Base-by-base conservation (phyloP, 2,888 invertebrate species). In the Coleophora deauratella region DNA sequence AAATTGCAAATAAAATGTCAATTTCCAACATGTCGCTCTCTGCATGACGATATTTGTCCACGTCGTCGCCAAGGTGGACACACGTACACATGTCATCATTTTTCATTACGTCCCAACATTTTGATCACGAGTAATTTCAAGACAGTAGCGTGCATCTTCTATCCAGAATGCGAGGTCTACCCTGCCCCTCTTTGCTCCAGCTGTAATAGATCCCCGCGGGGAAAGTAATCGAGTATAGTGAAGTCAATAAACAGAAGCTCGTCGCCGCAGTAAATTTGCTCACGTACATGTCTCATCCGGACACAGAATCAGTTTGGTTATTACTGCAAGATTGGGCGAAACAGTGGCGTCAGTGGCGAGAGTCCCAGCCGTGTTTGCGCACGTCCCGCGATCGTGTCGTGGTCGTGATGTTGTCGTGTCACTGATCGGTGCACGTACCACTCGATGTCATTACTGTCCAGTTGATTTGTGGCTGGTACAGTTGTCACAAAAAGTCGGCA, bases 371-470 rank as follows among this genome's bases (percentile, higher is more conserved):
- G 48, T 46, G 57, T 78, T 77, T 78, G 74, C 65, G 67, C 67
- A 72, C 66, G 66, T 59, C 52, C 21, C 32, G 46, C 41, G 33
- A 44, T 50, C 38, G 58, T 54, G 59, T 55, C 53, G 64, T 63
- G 21, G 21, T 21, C 21, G 21, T 21, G 3, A 21, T 21, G 21
- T 21, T 21, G 59, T 55, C 51, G 55, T 52, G 51, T 21, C 50
- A 51, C 52, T 64, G 68, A 76, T 76, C 72, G 78, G 65, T 50
- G 62, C 74, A 77, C 77, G 79, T 76, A 74, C n/a, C n/a, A n/a
- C 67, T 50, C 61, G 48, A 61, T 72, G 76, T 76, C 80, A 80
- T 80, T 81, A 81, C 61, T 48, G 46, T 37, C 48, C 55, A 62
- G 67, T 60, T 50, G 55, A 51, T 37, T 37, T 47, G 52, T 57